Evolutionary conservation across 2,113 vertebrate genomes (phyloP).

Genomic region (Ciconia boyciana): DNA sequence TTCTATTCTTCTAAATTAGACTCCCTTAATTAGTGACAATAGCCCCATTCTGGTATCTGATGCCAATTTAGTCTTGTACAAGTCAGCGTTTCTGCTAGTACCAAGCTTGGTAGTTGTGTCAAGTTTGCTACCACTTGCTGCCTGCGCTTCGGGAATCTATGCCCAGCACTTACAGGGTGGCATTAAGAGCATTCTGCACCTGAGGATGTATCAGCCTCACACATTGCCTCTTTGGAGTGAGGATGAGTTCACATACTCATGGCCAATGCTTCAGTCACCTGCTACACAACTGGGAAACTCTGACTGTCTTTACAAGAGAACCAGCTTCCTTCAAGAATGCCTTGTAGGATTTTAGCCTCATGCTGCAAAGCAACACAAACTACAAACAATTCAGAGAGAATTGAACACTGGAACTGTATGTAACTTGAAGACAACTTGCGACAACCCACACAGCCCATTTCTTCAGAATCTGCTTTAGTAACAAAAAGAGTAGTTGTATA

Average conservation of each 20-base stretch:
- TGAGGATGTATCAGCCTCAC: background rate
- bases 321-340: background rate
- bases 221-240: fast-evolving
- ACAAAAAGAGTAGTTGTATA: background rate
- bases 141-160: background rate
- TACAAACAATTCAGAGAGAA: background rate
- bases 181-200: background rate
- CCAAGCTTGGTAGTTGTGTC: background rate
- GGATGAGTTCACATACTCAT: background rate
- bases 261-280: background rate
- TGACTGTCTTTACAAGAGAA: fast-evolving
- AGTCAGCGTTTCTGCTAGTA: background rate
- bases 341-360: background rate
- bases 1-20: background rate
- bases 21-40: background rate
- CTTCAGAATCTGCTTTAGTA: background rate
- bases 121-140: background rate
- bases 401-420: background rate
- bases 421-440: background rate
- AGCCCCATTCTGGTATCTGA: background rate
- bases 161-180: background rate
- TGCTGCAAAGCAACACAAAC: background rate
- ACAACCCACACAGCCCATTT: background rate
- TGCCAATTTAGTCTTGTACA: background rate
- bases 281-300: background rate